These are phyloP conservation scores for Chionis minor DNA, from an alignment of 2,113 vertebrate species.

Conservation along the genomic window DNA sequence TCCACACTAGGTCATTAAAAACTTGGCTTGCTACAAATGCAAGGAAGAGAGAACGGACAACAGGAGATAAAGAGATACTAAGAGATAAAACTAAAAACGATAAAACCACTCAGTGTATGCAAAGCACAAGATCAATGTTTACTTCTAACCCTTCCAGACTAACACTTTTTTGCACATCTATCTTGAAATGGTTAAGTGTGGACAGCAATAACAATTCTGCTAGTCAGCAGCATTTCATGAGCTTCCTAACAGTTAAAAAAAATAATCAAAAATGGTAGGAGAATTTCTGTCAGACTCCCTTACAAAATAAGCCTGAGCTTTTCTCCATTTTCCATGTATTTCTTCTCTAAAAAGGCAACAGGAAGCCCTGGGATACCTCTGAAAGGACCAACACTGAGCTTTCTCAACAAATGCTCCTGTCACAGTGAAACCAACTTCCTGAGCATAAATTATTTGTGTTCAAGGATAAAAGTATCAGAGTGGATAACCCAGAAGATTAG, in stretches of 20 bases:
- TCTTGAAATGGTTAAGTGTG: not conserved
- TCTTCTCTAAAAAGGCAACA: slow-evolving; percentile 9
- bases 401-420: slow-evolving; percentile 17
- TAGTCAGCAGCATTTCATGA: not conserved
- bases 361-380: not conserved
- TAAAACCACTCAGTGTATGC: not conserved
- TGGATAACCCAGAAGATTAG: slow-evolving; percentile 18
- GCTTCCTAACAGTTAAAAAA: not conserved
- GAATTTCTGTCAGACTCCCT: not conserved
- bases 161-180: not conserved
- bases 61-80: not conserved
- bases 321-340: not conserved
- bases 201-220: not conserved
- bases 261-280: not conserved
- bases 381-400: not conserved
- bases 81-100: not conserved
- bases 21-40: not conserved
- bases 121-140: not conserved
- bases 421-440: slow-evolving; percentile 29
- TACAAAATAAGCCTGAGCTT: not conserved
- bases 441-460: slow-evolving; percentile 37
- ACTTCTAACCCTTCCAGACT: not conserved
- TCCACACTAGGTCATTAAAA: slow-evolving; percentile 15
- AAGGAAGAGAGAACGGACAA: not conserved
- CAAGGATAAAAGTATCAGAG: slow-evolving; percentile 29